Conservation (phyloP, 2,888 invertebrate genomes). For the Hyposoter dolosus region DNA sequence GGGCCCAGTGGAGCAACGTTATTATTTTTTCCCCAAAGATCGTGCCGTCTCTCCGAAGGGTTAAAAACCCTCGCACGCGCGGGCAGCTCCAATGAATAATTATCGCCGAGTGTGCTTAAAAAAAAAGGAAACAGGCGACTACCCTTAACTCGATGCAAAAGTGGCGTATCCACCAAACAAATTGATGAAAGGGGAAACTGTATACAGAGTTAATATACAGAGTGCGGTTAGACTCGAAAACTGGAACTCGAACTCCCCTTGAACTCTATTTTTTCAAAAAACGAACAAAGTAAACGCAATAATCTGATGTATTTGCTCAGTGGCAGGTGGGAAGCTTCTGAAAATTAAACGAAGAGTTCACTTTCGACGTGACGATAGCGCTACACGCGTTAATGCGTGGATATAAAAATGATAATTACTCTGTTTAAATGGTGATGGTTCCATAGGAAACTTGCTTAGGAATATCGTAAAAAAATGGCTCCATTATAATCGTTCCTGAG, state of each 20-base stretch:
- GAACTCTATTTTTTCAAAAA: not conserved
- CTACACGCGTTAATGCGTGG: not conserved
- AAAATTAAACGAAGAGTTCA: not conserved
- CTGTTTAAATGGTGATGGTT: not conserved
- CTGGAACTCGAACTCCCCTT: constrained; percentile 2
- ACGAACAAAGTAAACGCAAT: not conserved
- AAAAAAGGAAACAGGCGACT: constrained; percentile 82
- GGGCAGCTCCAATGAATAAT: constrained; percentile 82
- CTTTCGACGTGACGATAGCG: too few species aligned
- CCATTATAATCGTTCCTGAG: not conserved
- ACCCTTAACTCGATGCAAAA: constrained; percentile 80
- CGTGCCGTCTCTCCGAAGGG: constrained; percentile 29
- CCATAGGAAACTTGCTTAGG: not conserved
- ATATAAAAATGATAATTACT: not conserved
- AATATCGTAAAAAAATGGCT: not conserved
- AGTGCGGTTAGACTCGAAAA: constrained; percentile 24
- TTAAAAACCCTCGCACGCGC: constrained; percentile 28
- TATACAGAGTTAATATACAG: constrained; percentile 1
- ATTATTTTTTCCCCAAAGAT: constrained; percentile 76
- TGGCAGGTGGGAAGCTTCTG: not conserved
- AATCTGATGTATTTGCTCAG: not conserved
- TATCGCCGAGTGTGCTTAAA: constrained; percentile 80
- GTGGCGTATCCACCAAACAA: constrained; percentile 81
- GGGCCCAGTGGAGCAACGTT: constrained; percentile 76
- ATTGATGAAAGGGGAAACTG: constrained; percentile 69